These are phyloP conservation scores for Bacillus rossius DNA, from an alignment of 1,140 invertebrate species.

Conservation along the genomic window DNA sequence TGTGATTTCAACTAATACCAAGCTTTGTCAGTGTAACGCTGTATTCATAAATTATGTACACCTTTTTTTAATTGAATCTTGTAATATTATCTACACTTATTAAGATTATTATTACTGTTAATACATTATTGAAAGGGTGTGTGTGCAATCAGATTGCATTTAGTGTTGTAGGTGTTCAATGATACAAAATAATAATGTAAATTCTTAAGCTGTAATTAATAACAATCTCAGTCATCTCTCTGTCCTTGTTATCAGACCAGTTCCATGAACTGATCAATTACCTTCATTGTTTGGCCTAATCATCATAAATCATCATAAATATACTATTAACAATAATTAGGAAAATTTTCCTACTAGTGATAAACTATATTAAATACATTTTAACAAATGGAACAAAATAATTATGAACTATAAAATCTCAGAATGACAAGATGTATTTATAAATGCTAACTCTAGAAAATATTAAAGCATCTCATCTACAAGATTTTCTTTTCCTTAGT, in stretches of 20 bases:
- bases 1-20: too few species aligned
- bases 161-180: slow-evolving; percentile 16
- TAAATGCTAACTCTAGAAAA: slow-evolving; percentile 5
- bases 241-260: slow-evolving; percentile 10
- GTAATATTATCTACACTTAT: neutral
- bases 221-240: slow-evolving; percentile 1
- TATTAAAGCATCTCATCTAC: neutral
- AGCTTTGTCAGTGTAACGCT: too few species aligned
- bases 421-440: slow-evolving; percentile 4
- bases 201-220: too few species aligned
- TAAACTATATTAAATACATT: neutral
- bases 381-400: neutral
- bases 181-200: slow-evolving; percentile 3
- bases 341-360: neutral
- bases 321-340: neutral
- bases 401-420: neutral
- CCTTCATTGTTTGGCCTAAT: slow-evolving; percentile 17
- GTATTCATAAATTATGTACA: neutral
- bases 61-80: neutral
- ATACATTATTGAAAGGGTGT: slow-evolving; percentile 3
- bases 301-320: slow-evolving; percentile 1
- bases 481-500: slow-evolving; percentile 3
- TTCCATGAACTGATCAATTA: slow-evolving; percentile 14
- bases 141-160: slow-evolving; percentile 11
- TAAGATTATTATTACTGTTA: neutral